Evolutionary conservation across 1,140 invertebrate species (phyloP), one percentile per base, ranked within the genome.

Genomic region (Stratiolaelaps scimitus): DNA sequence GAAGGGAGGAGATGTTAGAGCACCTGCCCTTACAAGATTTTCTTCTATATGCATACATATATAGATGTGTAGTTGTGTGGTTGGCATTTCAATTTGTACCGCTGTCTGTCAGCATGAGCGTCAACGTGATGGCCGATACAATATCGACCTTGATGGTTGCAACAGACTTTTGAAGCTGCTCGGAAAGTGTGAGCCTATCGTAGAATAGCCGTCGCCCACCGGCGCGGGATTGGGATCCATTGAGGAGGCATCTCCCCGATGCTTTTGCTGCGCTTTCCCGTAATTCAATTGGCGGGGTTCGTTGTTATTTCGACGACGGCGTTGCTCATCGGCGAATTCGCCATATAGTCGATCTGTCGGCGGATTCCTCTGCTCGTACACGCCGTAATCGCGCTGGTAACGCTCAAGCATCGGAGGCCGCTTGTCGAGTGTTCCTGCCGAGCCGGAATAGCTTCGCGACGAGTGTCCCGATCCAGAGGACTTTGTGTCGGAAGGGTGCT

Each of bases 151-250:
- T 10, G 53, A 60, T 23, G 53, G 53, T 10, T 60, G 53, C 23
- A 60, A 34, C 17, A 60, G 10, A 60, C 26, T 29, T 60, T 60
- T 60, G 10, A 29, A 60, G 34, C 53, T 60, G 23, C 53, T 60
- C 53, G 53, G 53, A 34, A 60, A 60, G 34, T 60, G 53, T 17
- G 53, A 60, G 26, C 53, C 53, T 17, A 60, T 34, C 15, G 53
- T 60, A 15, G 53, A 60, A 10, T 60, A 60, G 17, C 53, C 26
- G 34, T 60, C 53, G 1, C 13, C 53, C 26, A 34, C 17, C 1
- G 20, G 26, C 10, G 26, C 53, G 10, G 34, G 34, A 10, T 40
- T 10, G 34, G 34, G 34, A 10, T 40, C 34, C 34, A 40, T 40
- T n/a, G n/a, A n/a, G 10, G 5, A 40, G 34, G 34, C 10, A 6